These are phyloP conservation scores for Torymus aiolomorphi DNA, from an alignment of 2,888 invertebrate species.

Conservation along the genomic window DNA sequence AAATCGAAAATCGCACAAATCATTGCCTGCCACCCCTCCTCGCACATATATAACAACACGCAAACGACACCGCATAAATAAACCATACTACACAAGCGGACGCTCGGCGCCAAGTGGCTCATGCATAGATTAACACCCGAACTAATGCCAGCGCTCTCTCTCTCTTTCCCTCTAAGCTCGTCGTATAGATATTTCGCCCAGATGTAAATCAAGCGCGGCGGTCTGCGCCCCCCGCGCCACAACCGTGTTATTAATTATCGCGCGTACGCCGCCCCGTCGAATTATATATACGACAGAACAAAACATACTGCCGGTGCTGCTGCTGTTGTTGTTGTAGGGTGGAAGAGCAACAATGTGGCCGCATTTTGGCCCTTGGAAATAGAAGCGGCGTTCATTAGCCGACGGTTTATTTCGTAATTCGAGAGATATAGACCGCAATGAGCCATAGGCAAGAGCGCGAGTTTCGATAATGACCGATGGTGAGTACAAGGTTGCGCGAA, in stretches of 20 bases:
- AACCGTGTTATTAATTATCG: conserved; percentile 65
- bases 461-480: conserved; percentile 35
- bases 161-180: too few relatives aligned
- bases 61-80: too few relatives aligned
- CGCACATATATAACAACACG: too few relatives aligned
- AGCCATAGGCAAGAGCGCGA: neutral
- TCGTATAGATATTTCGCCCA: neutral
- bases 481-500: neutral
- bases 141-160: too few relatives aligned
- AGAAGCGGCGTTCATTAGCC: conserved; percentile 36
- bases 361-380: too few relatives aligned
- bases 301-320: neutral
- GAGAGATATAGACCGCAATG: conserved; percentile 32
- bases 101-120: too few relatives aligned
- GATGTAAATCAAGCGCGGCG: conserved; percentile 61
- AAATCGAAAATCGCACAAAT: conserved; percentile 1
- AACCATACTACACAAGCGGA: too few relatives aligned
- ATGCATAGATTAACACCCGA: too few relatives aligned
- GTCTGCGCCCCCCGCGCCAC: too few relatives aligned
- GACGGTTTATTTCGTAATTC: conserved; percentile 48
- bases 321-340: too few relatives aligned
- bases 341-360: too few relatives aligned
- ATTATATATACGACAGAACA: conserved; percentile 26
- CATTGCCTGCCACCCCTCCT: neutral
- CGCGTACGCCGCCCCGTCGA: conserved; percentile 44